A percentile compares a stretch with the other conserved stretches of the same genome.
Evolutionary conservation across 1,140 invertebrate genomes (phyloP).

Genomic region (Drosophila baimaii): DNA sequence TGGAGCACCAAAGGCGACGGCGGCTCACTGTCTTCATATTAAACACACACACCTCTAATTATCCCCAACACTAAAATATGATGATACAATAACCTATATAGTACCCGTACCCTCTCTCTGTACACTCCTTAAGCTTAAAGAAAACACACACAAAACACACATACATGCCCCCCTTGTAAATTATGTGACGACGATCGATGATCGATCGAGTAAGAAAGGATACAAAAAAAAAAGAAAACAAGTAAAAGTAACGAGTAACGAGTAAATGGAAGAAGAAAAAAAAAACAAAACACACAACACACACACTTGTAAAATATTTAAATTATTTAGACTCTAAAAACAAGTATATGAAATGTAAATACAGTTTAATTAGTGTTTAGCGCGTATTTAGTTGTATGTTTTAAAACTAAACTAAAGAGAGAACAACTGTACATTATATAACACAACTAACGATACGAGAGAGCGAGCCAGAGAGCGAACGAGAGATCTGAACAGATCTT

Average conservation of each 20-base stretch:
- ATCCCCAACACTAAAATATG: constrained; percentile 35
- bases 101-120: constrained; percentile 42
- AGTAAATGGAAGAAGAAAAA: constrained; percentile 31
- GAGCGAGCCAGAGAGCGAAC: not conserved
- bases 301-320: constrained; percentile 73
- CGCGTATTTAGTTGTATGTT: constrained; percentile 83
- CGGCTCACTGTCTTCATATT: constrained; percentile 15
- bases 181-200: constrained; percentile 68
- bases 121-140: constrained; percentile 74
- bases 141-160: constrained; percentile 10
- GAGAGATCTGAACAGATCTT: constrained; percentile 12
- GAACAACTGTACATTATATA: constrained; percentile 77
- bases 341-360: constrained; percentile 71
- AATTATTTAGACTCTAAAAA: constrained; percentile 77
- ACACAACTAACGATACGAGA: constrained; percentile 68
- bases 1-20: constrained; percentile 16
- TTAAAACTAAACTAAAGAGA: constrained; percentile 78
- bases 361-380: constrained; percentile 83
- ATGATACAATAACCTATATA: constrained; percentile 52
- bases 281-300: constrained; percentile 38
- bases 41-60: constrained; percentile 25
- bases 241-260: constrained; percentile 62
- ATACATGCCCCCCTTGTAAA: constrained; percentile 70
- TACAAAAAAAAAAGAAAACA: constrained; percentile 26
- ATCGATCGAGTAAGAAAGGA: constrained; percentile 7